Evolutionary conservation across 2,888 invertebrate species (phyloP).

Genomic region (Ophioninae sp.): DNA sequence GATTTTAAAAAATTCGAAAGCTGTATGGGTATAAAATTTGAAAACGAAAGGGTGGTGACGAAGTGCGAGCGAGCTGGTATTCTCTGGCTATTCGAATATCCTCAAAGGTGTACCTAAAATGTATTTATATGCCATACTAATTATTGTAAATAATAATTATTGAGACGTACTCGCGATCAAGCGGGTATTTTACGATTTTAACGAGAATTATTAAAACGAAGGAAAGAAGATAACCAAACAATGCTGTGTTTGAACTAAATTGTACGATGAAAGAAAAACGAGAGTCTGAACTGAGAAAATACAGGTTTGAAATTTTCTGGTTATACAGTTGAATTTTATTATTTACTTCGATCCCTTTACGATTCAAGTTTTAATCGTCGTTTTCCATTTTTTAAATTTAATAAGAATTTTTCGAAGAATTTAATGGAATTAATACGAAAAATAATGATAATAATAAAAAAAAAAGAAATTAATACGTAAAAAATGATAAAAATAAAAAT

Average conservation of each 20-base stretch:
- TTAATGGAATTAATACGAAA: no score
- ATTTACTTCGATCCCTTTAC: neutral
- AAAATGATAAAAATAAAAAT: no score
- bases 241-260: conserved; percentile 6
- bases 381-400: no score
- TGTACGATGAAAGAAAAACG: neutral
- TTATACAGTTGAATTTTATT: neutral
- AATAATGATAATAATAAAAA: no score
- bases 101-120: conserved; percentile 74
- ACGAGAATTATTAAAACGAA: conserved; percentile 20
- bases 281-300: neutral
- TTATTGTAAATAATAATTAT: conserved; percentile 73
- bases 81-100: conserved; percentile 58
- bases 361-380: neutral
- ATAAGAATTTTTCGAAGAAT: no score
- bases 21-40: neutral
- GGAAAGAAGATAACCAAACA: conserved; percentile 3
- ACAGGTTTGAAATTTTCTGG: conserved; percentile 14
- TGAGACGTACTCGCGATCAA: conserved; percentile 46
- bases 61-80: conserved; percentile 55
- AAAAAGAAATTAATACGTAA: no score
- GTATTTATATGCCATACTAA: conserved; percentile 76
- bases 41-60: neutral
- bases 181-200: conserved; percentile 39
- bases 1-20: no score